phyloP scores from a whole-genome alignment of 2,888 invertebrate genomes.

The Chymomyza caudatula region DNA sequence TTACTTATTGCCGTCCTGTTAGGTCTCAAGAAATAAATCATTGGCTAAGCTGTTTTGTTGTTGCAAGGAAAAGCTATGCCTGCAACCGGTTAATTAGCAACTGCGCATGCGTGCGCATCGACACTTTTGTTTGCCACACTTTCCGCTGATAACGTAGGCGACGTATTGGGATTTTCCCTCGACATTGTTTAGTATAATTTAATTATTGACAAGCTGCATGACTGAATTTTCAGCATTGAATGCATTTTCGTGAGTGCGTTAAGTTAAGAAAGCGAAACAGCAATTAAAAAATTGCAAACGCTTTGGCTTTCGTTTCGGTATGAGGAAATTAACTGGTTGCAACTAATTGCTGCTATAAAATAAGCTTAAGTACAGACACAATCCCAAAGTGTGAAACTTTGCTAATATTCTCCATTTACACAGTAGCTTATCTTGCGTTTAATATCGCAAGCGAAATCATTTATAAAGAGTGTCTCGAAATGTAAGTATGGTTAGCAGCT shows the following conservation, averaged over 20 bases:
- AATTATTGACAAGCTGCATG: constrained; percentile 50
- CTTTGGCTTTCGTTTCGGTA: constrained; percentile 61
- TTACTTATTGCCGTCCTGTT: constrained; percentile 13
- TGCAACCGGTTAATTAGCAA: background rate
- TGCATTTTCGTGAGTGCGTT: constrained; percentile 32
- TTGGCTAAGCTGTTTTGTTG: background rate
- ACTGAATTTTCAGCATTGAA: constrained; percentile 1
- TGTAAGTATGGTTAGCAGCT: no score
- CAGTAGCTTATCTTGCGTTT: no score
- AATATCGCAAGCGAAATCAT: no score
- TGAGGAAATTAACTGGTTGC: constrained; percentile 47
- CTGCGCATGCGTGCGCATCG: background rate
- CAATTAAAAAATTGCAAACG: constrained; percentile 56
- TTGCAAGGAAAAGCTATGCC: background rate
- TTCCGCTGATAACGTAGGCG: background rate
- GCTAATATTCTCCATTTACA: background rate
- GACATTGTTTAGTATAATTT: constrained; percentile 35
- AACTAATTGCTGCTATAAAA: background rate
- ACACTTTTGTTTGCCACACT: constrained; percentile 2
- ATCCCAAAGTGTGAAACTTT: background rate
- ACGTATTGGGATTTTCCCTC: constrained; percentile 39
- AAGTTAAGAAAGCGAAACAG: constrained; percentile 69
- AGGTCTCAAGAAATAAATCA: constrained; percentile 21
- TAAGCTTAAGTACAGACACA: background rate
- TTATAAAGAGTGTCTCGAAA: no score